These are phyloP conservation scores for Spicauda simplicius DNA, from an alignment of 2,888 invertebrate genomes.

Conservation along the genomic window DNA sequence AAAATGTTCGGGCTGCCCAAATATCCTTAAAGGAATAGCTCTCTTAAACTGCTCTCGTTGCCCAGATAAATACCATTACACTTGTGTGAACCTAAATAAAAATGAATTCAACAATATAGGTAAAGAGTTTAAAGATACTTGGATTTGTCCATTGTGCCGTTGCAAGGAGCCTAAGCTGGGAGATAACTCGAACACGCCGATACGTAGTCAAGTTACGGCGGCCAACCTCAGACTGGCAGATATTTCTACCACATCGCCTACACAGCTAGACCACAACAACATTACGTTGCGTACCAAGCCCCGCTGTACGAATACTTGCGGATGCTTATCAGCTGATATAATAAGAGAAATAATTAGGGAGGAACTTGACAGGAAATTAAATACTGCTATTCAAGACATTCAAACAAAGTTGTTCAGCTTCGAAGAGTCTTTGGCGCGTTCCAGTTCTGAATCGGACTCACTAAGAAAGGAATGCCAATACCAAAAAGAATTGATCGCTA, in stretches of 20 bases:
- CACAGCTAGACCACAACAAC: neutral
- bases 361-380: neutral
- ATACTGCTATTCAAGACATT: too few relatives aligned
- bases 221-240: neutral
- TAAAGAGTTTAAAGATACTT: conserved; percentile 5
- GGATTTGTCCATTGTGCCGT: conserved; percentile 19
- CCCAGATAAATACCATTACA: conserved; percentile 23
- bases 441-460: too few relatives aligned
- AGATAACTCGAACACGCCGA: conserved; percentile 13
- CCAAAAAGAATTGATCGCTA: too few relatives aligned
- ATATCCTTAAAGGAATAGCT: conserved; percentile 11
- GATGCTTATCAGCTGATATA: neutral
- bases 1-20: conserved; percentile 21
- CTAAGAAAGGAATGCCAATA: too few relatives aligned
- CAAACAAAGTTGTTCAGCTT: too few relatives aligned
- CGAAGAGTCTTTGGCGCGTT: too few relatives aligned
- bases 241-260: too few relatives aligned
- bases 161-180: conserved; percentile 7
- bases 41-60: conserved; percentile 14
- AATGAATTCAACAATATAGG: conserved; percentile 3
- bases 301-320: neutral
- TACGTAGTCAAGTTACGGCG: neutral
- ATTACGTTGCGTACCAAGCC: conserved; percentile 2
- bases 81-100: conserved; percentile 12
- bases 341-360: neutral